Evolutionary conservation across 2,113 vertebrate genomes (phyloP).

Genomic region (Thunnus thynnus): DNA sequence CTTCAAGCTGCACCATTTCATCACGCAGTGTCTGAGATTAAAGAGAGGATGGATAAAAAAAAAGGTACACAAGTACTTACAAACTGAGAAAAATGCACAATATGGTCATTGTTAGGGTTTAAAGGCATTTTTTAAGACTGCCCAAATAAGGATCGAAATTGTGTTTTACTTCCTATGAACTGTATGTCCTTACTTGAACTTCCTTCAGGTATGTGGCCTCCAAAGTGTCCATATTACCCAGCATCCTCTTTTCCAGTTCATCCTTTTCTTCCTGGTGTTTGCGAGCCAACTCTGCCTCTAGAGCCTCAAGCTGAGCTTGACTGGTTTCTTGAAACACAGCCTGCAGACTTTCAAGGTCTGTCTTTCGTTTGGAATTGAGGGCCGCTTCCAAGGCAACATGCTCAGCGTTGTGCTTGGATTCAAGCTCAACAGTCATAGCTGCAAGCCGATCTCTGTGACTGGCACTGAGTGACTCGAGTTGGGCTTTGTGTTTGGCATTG

Average conservation of each 20-base stretch:
- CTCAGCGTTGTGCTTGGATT: conserved; percentile 70
- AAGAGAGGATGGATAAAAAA: neutral
- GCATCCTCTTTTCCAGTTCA: conserved; percentile 86
- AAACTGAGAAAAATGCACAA: neutral
- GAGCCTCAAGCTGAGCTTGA: conserved; percentile 81
- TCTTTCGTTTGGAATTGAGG: conserved; percentile 73
- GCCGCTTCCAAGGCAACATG: conserved; percentile 76
- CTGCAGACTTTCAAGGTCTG: conserved; percentile 79
- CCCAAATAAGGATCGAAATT: neutral
- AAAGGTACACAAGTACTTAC: neutral
- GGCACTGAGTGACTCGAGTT: conserved; percentile 73
- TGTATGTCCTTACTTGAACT: conserved; percentile 85
- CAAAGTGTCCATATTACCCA: conserved; percentile 89
- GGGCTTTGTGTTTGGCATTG: conserved; percentile 68
- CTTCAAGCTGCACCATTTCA: conserved; percentile 76
- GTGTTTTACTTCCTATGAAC: neutral
- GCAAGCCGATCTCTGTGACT: conserved; percentile 72
- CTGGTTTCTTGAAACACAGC: conserved; percentile 75
- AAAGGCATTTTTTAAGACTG: neutral
- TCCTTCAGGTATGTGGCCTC: conserved; percentile 90
- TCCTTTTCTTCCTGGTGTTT: conserved; percentile 85
- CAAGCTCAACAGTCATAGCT: conserved; percentile 55
- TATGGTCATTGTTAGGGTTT: too few relatives aligned
- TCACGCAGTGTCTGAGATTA: conserved; percentile 78
- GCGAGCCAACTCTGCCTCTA: conserved; percentile 78